A percentile compares a stretch with the other conserved stretches of the same genome.
phyloP scores from a whole-genome alignment of 1,140 invertebrate genomes.

The Dinothrombium tinctorium region DNA sequence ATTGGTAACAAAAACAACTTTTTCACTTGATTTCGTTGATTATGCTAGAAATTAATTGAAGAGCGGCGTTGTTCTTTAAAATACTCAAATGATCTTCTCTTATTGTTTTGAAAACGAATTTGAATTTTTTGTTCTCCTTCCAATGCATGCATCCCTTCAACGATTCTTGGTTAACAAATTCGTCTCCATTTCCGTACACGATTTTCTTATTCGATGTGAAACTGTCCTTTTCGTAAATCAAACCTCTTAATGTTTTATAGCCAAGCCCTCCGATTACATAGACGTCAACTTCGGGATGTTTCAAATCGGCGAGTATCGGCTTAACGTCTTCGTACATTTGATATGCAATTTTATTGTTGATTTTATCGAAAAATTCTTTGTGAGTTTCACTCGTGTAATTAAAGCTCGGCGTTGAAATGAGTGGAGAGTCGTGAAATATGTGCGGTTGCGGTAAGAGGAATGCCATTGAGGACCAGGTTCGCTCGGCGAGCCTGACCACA shows the following conservation, averaged over 20 bases:
- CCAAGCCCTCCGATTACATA: background rate
- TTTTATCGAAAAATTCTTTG: background rate
- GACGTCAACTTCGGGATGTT: slow-evolving; percentile 2
- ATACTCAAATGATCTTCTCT: background rate
- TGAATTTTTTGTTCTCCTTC: background rate
- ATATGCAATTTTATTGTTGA: background rate
- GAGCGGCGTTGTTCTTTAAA: too few species aligned
- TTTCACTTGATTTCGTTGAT: too few species aligned
- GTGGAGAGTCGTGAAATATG: slow-evolving; percentile 4
- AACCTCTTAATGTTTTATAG: background rate
- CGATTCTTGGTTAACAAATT: slow-evolving; percentile 2
- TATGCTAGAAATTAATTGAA: too few species aligned
- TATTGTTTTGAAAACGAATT: background rate
- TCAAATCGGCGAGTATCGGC: background rate
- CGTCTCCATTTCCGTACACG: background rate
- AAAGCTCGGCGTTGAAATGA: background rate
- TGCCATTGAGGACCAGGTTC: slow-evolving; percentile 1
- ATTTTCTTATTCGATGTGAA: background rate
- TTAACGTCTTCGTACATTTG: slow-evolving; percentile 5
- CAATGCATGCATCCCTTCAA: background rate
- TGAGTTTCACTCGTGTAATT: slow-evolving; percentile 3
- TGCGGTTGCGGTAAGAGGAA: slow-evolving; percentile 4
- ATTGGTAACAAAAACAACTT: too few species aligned
- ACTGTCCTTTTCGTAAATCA: too few species aligned
- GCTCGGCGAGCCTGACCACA: background rate